Evolutionary conservation across 2,113 vertebrate genomes (phyloP), one percentile per base, ranked within the genome.

Genomic region (Epinephelus fuscoguttatus): DNA sequence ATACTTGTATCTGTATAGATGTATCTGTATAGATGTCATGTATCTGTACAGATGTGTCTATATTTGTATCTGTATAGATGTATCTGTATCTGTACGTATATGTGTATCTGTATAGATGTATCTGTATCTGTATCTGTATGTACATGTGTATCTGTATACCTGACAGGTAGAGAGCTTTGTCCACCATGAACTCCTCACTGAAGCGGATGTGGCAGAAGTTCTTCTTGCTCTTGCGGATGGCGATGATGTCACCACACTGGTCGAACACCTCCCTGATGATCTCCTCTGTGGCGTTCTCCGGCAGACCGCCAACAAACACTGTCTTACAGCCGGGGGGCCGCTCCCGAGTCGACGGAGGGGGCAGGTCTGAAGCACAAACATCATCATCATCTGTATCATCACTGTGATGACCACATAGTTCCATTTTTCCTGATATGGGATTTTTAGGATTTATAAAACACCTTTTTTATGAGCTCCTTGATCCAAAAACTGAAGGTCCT

Each of bases 121-220:
- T 53, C 14, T 12, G 9, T 21, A 64, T 8, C 15, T 55, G 23
- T 19, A 14, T 30, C 53, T n/a, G 6, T 53, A 30, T 21, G 63
- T n/a, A 30, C 17, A 13, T 42, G 19, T 40, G 9, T 18, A 45
- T 13, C 4, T 1, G 4, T 94, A 12, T 88, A 99, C 97, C 98
- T 63, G 98, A 99, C 25, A 99, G 95, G 84, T 97, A 97, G 2
- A 99, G 93, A 0, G 98, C 97, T 88, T 97, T 98, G 94, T 99
- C 98, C 77, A 99, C 96, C 91, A 97, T 98, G 86, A 96, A 97
- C 88, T 99, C 97, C 82, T 99, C 97, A 0, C 95, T 93, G 71
- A 97, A 99, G 75, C 98, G 97, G 91, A 99, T 97, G 78, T 99
- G 98, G 85, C 97, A 98, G 93, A 99, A 99, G 71, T 99, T 98